A percentile compares a stretch with the other conserved stretches of the same genome.
Conservation (phyloP, 37 sponge, comb jelly and placozoan genomes). For the Ephydatia muelleri region DNA sequence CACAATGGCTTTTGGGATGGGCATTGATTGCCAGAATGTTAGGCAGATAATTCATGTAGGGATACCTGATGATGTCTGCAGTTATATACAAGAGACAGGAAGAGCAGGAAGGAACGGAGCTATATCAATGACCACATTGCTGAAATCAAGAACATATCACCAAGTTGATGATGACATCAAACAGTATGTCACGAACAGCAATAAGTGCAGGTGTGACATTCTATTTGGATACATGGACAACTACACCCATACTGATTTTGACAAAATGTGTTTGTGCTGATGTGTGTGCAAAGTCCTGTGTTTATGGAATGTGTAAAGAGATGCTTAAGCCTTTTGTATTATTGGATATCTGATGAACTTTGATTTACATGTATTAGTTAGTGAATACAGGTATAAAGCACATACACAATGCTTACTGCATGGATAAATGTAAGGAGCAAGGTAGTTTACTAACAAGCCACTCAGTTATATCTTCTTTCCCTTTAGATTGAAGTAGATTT, state of each 20-base stretch:
- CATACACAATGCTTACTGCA: not conserved
- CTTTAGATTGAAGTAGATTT: not conserved
- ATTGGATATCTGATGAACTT: not conserved
- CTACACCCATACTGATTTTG: constrained; percentile 2
- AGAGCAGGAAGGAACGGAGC: constrained; percentile 27
- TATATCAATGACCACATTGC: constrained; percentile 11
- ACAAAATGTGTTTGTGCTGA: constrained; percentile 8
- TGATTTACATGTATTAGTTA: constrained; percentile 1
- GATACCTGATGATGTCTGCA: constrained; percentile 25
- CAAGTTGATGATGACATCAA: constrained; percentile 8
- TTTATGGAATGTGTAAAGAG: constrained; percentile 3
- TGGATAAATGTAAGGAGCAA: not conserved
- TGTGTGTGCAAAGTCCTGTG: constrained; percentile 12
- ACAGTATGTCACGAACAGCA: constrained; percentile 9
- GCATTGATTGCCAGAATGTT: constrained; percentile 43
- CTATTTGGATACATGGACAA: constrained; percentile 16
- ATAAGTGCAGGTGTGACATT: constrained; percentile 6
- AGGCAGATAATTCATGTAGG: constrained; percentile 33
- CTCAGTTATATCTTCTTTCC: constrained; percentile 1
- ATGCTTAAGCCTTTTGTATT: constrained; percentile 8
- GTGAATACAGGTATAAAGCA: not conserved
- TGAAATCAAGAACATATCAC: not conserved
- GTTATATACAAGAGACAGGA: constrained; percentile 46
- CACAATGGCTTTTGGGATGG: constrained; percentile 60
- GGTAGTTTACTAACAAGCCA: constrained; percentile 1